Percentiles rank a stretch among this genome's conserved stretches.
Evolutionary conservation across 2,888 invertebrate species (phyloP).

Genomic region (Drosophila rellima): DNA sequence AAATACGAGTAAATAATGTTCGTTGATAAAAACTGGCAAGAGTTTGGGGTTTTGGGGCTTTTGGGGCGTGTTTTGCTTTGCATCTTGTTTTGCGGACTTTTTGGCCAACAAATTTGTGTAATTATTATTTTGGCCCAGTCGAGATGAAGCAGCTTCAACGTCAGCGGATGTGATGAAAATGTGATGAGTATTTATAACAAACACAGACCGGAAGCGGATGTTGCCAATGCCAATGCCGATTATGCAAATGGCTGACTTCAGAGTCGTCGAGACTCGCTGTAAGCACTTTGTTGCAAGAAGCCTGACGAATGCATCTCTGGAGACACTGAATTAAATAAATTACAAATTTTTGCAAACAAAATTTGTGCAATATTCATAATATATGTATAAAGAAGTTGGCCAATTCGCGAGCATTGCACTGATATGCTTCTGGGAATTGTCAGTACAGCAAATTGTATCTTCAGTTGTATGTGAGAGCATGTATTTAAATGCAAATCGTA

Average conservation of each 20-base stretch:
- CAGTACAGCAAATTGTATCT: background rate
- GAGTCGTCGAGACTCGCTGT: no score
- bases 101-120: slow-evolving; percentile 52
- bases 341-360: background rate
- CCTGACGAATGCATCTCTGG: background rate
- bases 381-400: background rate
- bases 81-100: slow-evolving; percentile 29
- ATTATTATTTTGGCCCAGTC: slow-evolving; percentile 53
- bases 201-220: slow-evolving; percentile 60
- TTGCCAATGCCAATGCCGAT: slow-evolving; percentile 51
- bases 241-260: slow-evolving; percentile 50
- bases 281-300: background rate
- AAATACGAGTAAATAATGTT: slow-evolving; percentile 73
- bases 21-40: slow-evolving; percentile 70
- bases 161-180: slow-evolving; percentile 62
- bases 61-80: slow-evolving; percentile 12
- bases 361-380: background rate
- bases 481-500: slow-evolving; percentile 29
- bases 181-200: slow-evolving; percentile 42
- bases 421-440: background rate
- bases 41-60: slow-evolving; percentile 34
- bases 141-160: slow-evolving; percentile 1
- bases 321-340: background rate
- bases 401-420: background rate
- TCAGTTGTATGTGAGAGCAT: background rate